phyloP scores from a whole-genome alignment of 2,888 invertebrate genomes.

The Drosophila lacicola region DNA sequence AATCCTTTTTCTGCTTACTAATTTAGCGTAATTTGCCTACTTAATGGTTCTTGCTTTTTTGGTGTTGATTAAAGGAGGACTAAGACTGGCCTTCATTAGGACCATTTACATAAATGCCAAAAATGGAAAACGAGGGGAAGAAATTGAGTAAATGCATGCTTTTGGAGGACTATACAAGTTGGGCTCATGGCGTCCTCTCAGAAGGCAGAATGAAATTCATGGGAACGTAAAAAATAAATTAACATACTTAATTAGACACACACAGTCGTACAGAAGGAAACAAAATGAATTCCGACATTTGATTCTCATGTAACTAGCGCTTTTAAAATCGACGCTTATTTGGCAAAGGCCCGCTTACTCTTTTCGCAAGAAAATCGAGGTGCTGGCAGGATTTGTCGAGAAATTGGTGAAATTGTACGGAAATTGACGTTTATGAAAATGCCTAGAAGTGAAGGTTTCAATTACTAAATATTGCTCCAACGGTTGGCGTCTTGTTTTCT shows the following conservation, averaged over 20 bases:
- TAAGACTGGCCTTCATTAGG: constrained; percentile 64
- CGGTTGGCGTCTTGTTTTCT: too few species aligned
- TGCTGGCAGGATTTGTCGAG: too few species aligned
- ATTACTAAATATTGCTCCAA: too few species aligned
- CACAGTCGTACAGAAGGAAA: background rate
- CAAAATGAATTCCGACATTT: constrained; percentile 78
- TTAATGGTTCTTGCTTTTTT: constrained; percentile 47
- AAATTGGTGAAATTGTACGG: too few species aligned
- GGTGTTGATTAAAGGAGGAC: constrained; percentile 56
- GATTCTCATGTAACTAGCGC: constrained; percentile 62
- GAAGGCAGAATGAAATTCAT: constrained; percentile 63
- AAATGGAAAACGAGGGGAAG: background rate
- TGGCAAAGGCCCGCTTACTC: too few species aligned
- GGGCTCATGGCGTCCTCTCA: background rate
- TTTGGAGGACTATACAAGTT: too few species aligned
- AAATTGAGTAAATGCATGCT: background rate
- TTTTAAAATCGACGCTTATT: too few species aligned
- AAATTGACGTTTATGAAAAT: too few species aligned
- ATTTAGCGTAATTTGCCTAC: constrained; percentile 53
- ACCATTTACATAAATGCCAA: constrained; percentile 55
- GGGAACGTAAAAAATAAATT: constrained; percentile 77
- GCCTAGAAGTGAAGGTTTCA: too few species aligned
- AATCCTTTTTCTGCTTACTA: constrained; percentile 32
- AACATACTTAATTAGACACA: constrained; percentile 72
- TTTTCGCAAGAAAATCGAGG: too few species aligned